A percentile compares a stretch with the other conserved stretches of the same genome.
Conservation (phyloP, 30 jellyfish, hydroid and myxozoan species). For the Hydractinia echinata region DNA sequence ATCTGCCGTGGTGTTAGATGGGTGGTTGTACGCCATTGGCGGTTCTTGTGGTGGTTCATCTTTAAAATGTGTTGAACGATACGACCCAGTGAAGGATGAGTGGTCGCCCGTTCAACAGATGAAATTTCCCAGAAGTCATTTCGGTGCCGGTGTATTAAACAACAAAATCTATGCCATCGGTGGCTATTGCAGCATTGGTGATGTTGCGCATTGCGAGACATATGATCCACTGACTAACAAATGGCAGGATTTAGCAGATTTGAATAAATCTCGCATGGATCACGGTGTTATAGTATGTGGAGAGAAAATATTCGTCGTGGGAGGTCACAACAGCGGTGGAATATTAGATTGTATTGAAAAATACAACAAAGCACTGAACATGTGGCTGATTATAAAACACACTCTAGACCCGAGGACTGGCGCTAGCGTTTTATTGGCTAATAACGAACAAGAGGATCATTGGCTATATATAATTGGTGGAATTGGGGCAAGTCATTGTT, state of each 20-base stretch:
- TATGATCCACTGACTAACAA: neutral
- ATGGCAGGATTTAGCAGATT: neutral
- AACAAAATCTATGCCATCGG: conserved; percentile 1
- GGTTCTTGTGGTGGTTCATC: conserved; percentile 14
- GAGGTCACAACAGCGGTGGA: neutral
- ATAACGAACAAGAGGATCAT: neutral
- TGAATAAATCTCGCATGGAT: conserved; percentile 2
- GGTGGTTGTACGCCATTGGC: conserved; percentile 11
- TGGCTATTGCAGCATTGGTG: neutral
- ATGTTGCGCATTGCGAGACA: neutral
- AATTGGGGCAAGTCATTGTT: neutral
- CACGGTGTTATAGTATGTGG: conserved; percentile 2
- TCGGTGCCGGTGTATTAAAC: neutral
- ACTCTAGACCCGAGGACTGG: conserved; percentile 14
- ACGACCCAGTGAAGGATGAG: conserved; percentile 1
- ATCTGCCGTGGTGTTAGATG: conserved; percentile 1
- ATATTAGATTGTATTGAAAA: conserved; percentile 7
- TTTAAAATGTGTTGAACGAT: conserved; percentile 2
- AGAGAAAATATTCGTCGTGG: neutral
- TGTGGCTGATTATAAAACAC: conserved; percentile 10
- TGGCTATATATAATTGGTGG: neutral
- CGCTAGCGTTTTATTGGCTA: neutral
- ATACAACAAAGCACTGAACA: neutral
- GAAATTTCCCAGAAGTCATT: conserved; percentile 12
- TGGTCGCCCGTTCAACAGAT: conserved; percentile 5